A percentile compares a stretch with the other conserved stretches of the same genome.
Evolutionary conservation across 2,888 invertebrate species (phyloP).

Genomic region (Machimus rusticus): DNA sequence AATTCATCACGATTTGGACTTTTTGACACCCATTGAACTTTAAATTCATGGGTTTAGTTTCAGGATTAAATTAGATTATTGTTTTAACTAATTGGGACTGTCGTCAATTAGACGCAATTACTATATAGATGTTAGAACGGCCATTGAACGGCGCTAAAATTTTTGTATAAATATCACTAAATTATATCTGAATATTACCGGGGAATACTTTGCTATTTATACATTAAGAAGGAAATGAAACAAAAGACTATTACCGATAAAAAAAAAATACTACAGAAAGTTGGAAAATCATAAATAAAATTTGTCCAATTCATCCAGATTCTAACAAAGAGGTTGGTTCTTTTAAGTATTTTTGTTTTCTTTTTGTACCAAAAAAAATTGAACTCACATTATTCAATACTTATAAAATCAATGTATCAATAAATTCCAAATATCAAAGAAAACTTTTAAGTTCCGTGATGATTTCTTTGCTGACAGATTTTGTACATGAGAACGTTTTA

Average conservation of each 20-base stretch:
- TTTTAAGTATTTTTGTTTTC: background rate
- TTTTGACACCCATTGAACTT: background rate
- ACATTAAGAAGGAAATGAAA: background rate
- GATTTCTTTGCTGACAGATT: background rate
- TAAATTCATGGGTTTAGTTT: background rate
- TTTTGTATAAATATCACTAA: background rate
- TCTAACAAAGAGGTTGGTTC: background rate
- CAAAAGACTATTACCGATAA: no score
- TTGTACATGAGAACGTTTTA: background rate
- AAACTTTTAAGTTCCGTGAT: background rate
- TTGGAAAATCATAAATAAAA: background rate
- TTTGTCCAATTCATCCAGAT: background rate
- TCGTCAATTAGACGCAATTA: no score
- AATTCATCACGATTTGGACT: background rate
- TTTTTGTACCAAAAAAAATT: background rate
- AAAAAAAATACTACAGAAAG: background rate
- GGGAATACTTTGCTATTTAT: background rate
- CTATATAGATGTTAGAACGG: no score
- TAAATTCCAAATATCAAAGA: background rate
- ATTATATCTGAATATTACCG: background rate
- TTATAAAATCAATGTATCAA: background rate
- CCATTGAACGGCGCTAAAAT: background rate
- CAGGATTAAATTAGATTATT: background rate
- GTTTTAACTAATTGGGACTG: no score
- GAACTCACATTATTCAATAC: background rate